Percentiles rank a stretch among this genome's conserved stretches.
Evolutionary conservation across 2,113 vertebrate genomes (phyloP).

Genomic region (Dicentrarchus labrax): DNA sequence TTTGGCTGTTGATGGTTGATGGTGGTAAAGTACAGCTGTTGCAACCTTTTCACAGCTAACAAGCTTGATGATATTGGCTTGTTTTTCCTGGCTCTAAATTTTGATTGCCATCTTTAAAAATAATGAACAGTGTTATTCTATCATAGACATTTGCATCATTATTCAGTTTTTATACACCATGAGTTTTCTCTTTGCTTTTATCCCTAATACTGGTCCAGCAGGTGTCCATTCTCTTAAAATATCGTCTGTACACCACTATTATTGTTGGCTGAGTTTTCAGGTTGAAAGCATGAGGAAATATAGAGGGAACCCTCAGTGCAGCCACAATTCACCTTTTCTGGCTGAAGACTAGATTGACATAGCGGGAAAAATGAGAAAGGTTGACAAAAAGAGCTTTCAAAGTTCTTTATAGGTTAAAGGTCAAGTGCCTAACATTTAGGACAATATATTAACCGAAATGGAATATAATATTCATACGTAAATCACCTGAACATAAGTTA

Average conservation of each 20-base stretch:
- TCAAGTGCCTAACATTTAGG: no score
- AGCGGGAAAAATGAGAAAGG: background rate
- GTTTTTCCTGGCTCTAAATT: background rate
- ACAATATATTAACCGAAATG: no score
- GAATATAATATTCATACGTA: no score
- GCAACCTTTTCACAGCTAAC: constrained; percentile 32
- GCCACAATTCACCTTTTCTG: background rate
- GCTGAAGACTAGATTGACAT: background rate
- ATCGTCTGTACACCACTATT: background rate
- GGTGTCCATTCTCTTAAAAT: constrained; percentile 1
- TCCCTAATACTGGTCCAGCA: background rate
- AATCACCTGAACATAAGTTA: no score
- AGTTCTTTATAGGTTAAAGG: no score
- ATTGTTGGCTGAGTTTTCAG: background rate
- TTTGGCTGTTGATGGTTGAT: constrained; percentile 44
- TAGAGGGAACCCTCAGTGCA: background rate
- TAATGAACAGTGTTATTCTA: background rate
- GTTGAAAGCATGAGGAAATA: constrained; percentile 18
- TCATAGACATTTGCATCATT: background rate
- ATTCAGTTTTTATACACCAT: constrained; percentile 2
- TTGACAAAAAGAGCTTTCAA: background rate
- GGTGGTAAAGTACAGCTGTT: constrained; percentile 52
- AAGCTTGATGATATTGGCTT: constrained; percentile 15
- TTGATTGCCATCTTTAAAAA: background rate
- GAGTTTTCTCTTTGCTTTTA: background rate